phyloP scores from a whole-genome alignment of 1,140 invertebrate genomes.

The Diplogasteroides magnus region DNA sequence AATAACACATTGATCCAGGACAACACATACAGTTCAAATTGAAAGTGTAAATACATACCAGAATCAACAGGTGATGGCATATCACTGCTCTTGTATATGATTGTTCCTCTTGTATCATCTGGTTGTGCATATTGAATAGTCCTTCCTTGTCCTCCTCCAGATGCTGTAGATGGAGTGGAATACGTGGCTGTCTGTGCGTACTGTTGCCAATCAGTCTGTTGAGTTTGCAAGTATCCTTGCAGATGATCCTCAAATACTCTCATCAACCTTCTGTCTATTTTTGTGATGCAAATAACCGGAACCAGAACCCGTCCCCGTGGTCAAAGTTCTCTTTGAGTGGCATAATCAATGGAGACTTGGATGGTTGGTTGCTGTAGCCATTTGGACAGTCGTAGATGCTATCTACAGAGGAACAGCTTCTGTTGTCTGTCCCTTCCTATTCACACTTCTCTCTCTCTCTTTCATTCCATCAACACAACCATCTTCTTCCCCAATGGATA shows the following conservation, averaged over 20 bases:
- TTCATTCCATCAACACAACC: conserved; percentile 25
- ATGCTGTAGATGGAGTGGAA: conserved; percentile 2
- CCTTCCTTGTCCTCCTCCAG: conserved; percentile 14
- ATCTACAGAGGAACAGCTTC: no score
- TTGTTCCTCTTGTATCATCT: not conserved
- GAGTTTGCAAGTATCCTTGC: conserved; percentile 2
- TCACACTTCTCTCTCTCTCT: no score
- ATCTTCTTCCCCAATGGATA: no score
- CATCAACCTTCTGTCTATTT: conserved; percentile 24
- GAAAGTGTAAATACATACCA: no score
- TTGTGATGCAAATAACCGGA: conserved; percentile 1
- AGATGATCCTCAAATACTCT: not conserved
- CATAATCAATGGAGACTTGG: no score
- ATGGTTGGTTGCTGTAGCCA: no score
- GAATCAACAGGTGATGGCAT: conserved; percentile 51
- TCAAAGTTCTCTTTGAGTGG: no score
- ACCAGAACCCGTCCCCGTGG: no score
- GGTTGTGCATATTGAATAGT: conserved; percentile 4
- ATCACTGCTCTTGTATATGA: conserved; percentile 27
- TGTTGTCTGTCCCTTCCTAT: no score
- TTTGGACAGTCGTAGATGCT: no score
- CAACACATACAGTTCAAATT: no score
- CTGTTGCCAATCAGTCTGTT: conserved; percentile 7
- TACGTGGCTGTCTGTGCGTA: conserved; percentile 4
- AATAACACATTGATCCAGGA: no score